Base-by-base conservation (phyloP, 2,888 invertebrate species). In the Petrolisthes manimaculis region DNA sequence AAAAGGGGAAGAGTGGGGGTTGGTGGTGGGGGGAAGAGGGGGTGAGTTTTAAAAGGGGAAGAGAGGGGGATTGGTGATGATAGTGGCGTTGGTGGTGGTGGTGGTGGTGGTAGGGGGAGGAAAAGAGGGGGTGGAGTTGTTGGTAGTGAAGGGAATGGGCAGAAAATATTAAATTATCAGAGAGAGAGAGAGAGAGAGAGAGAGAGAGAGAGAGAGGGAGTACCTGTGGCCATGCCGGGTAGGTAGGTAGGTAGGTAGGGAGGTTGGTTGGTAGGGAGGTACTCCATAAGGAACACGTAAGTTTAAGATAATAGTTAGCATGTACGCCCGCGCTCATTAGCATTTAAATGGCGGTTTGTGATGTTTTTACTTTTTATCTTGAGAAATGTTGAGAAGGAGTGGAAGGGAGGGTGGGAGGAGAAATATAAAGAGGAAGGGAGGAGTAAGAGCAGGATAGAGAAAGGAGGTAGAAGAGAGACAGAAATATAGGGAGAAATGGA, bases 281-380 rank as follows among this genome's bases (percentile, higher is more conserved):
- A 54, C 18, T 53, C 1, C 18, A 53, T n/a, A 8, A 37, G 14
- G 80, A 4, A 24, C 18, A 54, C 3, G 80, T 54, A 5, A 4
- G 8, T 71, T 18, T 18, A 80, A 4, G 21, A n/a, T 24, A 80
- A 5, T 56, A 4, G n/a, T 56, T 4, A n/a, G 5, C 21, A 56
- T 80, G 56, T 80, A 56, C 5, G 80, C 12, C 56, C 8, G 21
- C 18, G 5, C 80, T 55, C 80, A 56, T 80, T 56, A 80, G 80
- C 80, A 56, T 80, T 21, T 24, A 79, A 51, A 5, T 79, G 12
- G 54, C 54, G 9, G 18, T 54, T 54, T 8, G 54, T 24, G 18
- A 79, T 79, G 53, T 18, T 54, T 54, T 54, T 79, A 18, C 6
- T 53, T n/a, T 1, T 79, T 79, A 12, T 79, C 9, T 71, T 61